Base-by-base conservation (phyloP, 2,797 vertebrate genomes). In the Syndactyla subalaris region DNA sequence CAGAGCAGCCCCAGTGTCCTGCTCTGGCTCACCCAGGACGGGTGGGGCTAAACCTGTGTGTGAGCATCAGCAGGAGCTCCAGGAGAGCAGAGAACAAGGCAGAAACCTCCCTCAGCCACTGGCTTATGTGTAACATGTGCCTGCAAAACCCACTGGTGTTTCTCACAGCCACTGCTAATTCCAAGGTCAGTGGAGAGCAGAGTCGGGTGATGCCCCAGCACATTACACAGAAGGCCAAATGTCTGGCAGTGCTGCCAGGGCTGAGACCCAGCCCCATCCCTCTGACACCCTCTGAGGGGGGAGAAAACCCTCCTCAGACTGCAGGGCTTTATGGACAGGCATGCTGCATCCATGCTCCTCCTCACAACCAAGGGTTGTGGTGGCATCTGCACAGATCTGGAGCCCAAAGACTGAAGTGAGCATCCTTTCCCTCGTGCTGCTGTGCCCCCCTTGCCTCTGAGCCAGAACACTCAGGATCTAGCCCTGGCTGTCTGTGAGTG, bases 71-170 rank as follows among this genome's bases (percentile, higher is more conserved):
- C 41, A 32, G 0, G 2, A 54, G 57, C 41, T 70, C 36, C 41
- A 46, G n/a, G 26, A 12, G 27, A 48, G 27, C 2, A 14, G 30
- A 46, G 36, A 55, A 66, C 1, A 20, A 82, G 51, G 41, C 24
- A 52, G 24, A 55, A 82, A 76, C 38, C 11, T 48, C 10, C 36
- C 46, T 59, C 41, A 45, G 51, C 18, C 3, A 2, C n/a, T 52
- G 74, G 10, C 30, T 52, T 55, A 32, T 4, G 4, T 29, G 22
- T 16, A 41, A 39, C n/a, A 19, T 0, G 0, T 0, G 2, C 16
- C 29, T 55, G 15, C 58, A 55, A 61, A 77, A 39, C 48, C 27
- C 70, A 27, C 30, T 30, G 58, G 39, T 32, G 52, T 46, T 88
- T 62, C 70, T 41, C 21, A 76, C 17, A 45, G 59, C 76, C 59